phyloP scores from a whole-genome alignment of 2,797 vertebrate species.

The Prunella strophiata region DNA sequence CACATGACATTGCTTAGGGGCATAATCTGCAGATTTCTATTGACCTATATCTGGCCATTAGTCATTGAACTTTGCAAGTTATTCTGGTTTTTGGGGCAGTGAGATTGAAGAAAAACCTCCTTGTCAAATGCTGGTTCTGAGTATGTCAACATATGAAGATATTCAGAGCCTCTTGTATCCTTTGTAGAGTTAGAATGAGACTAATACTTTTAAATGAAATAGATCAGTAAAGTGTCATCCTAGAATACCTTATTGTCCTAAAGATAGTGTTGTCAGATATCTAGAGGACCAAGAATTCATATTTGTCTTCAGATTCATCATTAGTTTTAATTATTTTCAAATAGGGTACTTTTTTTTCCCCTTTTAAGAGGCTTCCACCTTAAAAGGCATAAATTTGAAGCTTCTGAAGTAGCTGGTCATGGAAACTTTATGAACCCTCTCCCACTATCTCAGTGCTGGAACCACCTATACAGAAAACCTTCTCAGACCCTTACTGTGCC shows the following conservation, averaged over 20 bases:
- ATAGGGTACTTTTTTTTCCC: neutral
- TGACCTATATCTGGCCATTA: neutral
- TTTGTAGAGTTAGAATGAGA: neutral
- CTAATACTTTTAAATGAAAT: neutral
- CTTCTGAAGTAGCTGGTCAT: conserved; percentile 62
- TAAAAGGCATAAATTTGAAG: conserved; percentile 58
- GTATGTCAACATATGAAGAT: neutral
- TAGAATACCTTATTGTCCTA: neutral
- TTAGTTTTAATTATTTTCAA: conserved; percentile 2
- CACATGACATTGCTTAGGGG: neutral
- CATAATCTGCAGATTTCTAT: conserved; percentile 33
- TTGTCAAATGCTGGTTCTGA: neutral
- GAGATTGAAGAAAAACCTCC: neutral
- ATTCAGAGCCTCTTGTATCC: neutral
- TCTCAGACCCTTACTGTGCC: conserved; percentile 76
- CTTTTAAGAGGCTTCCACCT: conserved; percentile 57
- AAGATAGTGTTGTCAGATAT: neutral
- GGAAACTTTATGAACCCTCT: conserved; percentile 68
- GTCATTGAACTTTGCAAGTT: neutral
- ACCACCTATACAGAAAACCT: conserved; percentile 75
- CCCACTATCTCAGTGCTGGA: conserved; percentile 76
- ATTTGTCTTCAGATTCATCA: neutral
- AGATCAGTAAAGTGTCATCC: neutral
- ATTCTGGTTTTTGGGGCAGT: neutral
- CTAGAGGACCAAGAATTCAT: neutral